Evolutionary conservation across 2,797 vertebrate species (phyloP).

Genomic region (Vespertilio murinus): DNA sequence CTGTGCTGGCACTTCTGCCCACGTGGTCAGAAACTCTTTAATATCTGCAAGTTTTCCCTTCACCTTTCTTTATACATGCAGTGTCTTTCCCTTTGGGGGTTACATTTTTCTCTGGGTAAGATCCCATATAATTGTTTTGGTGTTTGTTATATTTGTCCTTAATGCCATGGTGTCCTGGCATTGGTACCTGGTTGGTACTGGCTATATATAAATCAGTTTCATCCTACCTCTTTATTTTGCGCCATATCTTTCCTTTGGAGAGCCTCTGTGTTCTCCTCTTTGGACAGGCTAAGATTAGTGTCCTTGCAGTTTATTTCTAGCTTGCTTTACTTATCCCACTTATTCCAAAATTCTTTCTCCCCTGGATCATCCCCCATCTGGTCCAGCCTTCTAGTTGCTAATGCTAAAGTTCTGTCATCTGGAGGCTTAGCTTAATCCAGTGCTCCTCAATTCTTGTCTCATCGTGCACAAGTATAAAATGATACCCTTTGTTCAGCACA

Average conservation of each 20-base stretch:
- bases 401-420: background rate
- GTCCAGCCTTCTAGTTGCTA: background rate
- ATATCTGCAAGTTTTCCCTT: background rate
- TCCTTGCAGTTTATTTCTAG: background rate
- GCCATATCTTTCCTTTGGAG: background rate
- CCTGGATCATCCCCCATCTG: background rate
- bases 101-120: background rate
- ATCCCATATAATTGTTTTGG: background rate
- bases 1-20: background rate
- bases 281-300: background rate
- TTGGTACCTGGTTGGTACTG: background rate
- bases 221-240: background rate
- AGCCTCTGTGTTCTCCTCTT: background rate
- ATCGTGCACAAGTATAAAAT: background rate
- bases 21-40: background rate
- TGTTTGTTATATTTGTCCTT: background rate
- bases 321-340: background rate
- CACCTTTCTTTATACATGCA: background rate
- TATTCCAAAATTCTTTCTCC: background rate
- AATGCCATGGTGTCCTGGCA: background rate
- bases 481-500: background rate
- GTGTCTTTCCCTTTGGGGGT: background rate
- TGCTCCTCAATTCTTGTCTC: background rate
- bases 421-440: background rate
- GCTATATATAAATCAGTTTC: background rate